Evolutionary conservation across 2,888 invertebrate genomes (phyloP).

Genomic region (Drosophila affinis): DNA sequence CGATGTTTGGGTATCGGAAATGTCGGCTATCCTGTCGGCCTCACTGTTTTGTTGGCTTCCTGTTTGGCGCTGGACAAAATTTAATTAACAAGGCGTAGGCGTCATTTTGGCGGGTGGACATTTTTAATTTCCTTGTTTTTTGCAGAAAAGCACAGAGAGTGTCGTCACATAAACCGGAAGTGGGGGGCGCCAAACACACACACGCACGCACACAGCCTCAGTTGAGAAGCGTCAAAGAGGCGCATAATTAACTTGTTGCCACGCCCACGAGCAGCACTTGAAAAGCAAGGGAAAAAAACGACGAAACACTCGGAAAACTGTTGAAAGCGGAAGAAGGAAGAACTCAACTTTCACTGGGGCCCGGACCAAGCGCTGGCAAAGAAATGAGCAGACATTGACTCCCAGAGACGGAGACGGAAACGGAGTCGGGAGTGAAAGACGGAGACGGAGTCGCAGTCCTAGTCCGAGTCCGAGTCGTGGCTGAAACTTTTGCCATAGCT

Average conservation of each 20-base stretch:
- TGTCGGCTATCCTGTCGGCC: too few relatives aligned
- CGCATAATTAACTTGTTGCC: constrained; percentile 75
- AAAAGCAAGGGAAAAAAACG: constrained; percentile 28
- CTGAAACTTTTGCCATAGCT: constrained; percentile 78
- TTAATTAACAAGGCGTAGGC: constrained; percentile 63
- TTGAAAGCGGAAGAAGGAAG: constrained; percentile 18
- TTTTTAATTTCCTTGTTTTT: constrained; percentile 72
- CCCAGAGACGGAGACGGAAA: constrained; percentile 3
- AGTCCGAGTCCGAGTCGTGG: constrained; percentile 45
- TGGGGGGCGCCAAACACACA: constrained; percentile 38
- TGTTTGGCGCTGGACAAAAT: constrained; percentile 44
- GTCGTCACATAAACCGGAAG: constrained; percentile 67
- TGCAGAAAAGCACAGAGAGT: constrained; percentile 57
- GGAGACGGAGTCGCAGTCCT: not conserved
- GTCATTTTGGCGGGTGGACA: constrained; percentile 55
- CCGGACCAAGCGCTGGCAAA: constrained; percentile 61
- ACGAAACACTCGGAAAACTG: constrained; percentile 37
- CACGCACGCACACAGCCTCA: constrained; percentile 19
- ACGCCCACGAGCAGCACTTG: constrained; percentile 44
- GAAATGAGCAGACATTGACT: constrained; percentile 68
- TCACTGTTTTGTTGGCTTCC: not conserved
- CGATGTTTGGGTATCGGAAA: too few relatives aligned
- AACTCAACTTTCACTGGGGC: constrained; percentile 71
- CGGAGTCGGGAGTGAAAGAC: not conserved
- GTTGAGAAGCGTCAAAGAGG: constrained; percentile 41